These are phyloP conservation scores for Entomyzon cyanotis DNA, from an alignment of 2,113 vertebrate species.

Conservation along the genomic window DNA sequence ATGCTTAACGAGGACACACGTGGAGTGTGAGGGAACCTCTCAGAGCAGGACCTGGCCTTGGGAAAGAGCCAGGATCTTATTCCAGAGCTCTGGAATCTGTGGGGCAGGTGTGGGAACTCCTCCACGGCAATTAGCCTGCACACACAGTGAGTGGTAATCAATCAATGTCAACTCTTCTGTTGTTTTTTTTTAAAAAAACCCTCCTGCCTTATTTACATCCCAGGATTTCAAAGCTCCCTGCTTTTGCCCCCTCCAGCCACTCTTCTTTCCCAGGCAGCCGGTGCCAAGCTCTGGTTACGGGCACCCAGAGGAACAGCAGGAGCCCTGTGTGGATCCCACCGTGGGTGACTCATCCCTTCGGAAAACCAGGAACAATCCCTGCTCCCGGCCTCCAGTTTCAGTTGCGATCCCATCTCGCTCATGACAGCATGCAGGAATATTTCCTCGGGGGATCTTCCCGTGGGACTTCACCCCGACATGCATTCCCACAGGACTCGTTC, in stretches of 20 bases:
- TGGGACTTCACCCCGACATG: conserved; percentile 46
- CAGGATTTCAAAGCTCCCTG: background rate
- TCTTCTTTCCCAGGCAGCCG: background rate
- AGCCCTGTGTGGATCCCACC: background rate
- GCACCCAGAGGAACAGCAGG: background rate
- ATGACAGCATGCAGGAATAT: conserved; percentile 22
- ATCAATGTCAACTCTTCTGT: background rate
- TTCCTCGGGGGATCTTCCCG: conserved; percentile 59
- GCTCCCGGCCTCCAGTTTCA: background rate
- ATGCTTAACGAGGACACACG: background rate
- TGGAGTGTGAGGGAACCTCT: background rate
- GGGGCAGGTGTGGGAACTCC: background rate
- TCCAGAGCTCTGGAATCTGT: background rate
- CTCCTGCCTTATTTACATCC: background rate
- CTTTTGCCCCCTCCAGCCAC: background rate
- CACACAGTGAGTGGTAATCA: fast-evolving
- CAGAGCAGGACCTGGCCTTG: fast-evolving
- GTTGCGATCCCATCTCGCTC: conserved; percentile 41
- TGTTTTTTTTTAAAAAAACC: background rate
- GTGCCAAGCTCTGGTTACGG: background rate
- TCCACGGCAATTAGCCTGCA: background rate
- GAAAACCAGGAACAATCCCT: background rate
- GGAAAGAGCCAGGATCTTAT: background rate
- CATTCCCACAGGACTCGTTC: conserved; percentile 12
- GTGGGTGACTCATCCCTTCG: conserved; percentile 2